These are phyloP conservation scores for Clepsis dumicolana DNA, from an alignment of 2,888 invertebrate genomes.

Conservation along the genomic window DNA sequence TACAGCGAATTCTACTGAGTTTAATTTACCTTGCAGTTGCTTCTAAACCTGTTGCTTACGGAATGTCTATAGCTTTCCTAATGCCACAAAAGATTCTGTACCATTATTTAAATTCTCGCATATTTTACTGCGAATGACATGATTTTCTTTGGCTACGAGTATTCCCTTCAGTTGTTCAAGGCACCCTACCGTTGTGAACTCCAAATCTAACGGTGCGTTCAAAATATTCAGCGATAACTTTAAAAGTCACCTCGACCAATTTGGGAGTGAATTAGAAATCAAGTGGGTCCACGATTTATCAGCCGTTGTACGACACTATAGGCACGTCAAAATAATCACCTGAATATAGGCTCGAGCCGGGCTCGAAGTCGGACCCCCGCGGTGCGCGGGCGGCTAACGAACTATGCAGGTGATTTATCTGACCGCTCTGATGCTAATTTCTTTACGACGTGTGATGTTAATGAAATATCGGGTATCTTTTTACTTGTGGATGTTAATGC, in stretches of 20 bases:
- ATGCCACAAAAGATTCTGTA: conserved; percentile 60
- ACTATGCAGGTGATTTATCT: conserved; percentile 79
- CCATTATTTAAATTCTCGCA: conserved; percentile 61
- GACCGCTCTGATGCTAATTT: conserved; percentile 75
- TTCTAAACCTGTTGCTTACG: conserved; percentile 58
- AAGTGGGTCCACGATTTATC: conserved; percentile 65
- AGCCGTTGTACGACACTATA: conserved; percentile 59
- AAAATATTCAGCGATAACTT: conserved; percentile 12
- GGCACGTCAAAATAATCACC: conserved; percentile 81
- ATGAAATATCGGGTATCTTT: conserved; percentile 66
- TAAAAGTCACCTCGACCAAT: conserved; percentile 10
- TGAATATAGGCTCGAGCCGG: conserved; percentile 68
- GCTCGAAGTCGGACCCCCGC: conserved; percentile 80
- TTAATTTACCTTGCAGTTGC: neutral
- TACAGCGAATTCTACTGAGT: conserved; percentile 29
- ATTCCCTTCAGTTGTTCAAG: conserved; percentile 26
- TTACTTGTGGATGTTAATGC: conserved; percentile 41
- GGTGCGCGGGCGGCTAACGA: conserved; percentile 80
- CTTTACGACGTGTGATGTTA: conserved; percentile 78
- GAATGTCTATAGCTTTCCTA: conserved; percentile 58
- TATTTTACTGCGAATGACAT: conserved; percentile 52
- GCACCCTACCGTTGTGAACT: conserved; percentile 32
- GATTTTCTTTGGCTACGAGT: conserved; percentile 40
- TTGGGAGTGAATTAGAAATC: conserved; percentile 40
- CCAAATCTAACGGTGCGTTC: conserved; percentile 7